A percentile compares a stretch with the other conserved stretches of the same genome.
phyloP scores from a whole-genome alignment of 1,140 invertebrate genomes.

The Drepana arcuata region DNA sequence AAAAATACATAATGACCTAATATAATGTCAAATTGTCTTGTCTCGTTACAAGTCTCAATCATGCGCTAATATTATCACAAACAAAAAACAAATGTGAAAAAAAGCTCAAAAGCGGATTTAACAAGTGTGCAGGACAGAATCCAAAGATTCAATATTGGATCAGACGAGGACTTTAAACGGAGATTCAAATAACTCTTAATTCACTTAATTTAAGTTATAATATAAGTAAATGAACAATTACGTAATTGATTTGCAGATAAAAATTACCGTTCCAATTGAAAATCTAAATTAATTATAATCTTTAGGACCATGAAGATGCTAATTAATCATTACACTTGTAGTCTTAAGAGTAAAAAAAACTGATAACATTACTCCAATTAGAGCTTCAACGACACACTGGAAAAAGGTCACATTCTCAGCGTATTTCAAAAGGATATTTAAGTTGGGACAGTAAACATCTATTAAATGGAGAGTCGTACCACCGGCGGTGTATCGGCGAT shows the following conservation, averaged over 20 bases:
- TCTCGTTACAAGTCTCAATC: conserved; percentile 59
- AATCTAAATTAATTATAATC: too few species aligned
- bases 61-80: conserved; percentile 59
- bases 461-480: conserved; percentile 46
- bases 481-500: conserved; percentile 50
- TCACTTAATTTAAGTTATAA: conserved; percentile 19
- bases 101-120: conserved; percentile 60
- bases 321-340: too few species aligned
- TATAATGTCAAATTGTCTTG: conserved; percentile 51
- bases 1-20: conserved; percentile 63
- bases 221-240: background rate
- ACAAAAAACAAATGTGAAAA: conserved; percentile 46
- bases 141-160: conserved; percentile 46
- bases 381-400: too few species aligned
- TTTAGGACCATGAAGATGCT: too few species aligned
- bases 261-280: too few species aligned
- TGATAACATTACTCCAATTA: too few species aligned
- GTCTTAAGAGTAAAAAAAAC: too few species aligned
- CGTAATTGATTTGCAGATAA: background rate
- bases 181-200: too few species aligned
- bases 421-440: too few species aligned
- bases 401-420: too few species aligned
- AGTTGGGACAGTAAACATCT: conserved; percentile 47
- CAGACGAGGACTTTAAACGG: conserved; percentile 33
- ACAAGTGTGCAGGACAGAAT: conserved; percentile 47